Evolutionary conservation across 2,113 vertebrate genomes (phyloP).

Genomic region (Corapipo altera): DNA sequence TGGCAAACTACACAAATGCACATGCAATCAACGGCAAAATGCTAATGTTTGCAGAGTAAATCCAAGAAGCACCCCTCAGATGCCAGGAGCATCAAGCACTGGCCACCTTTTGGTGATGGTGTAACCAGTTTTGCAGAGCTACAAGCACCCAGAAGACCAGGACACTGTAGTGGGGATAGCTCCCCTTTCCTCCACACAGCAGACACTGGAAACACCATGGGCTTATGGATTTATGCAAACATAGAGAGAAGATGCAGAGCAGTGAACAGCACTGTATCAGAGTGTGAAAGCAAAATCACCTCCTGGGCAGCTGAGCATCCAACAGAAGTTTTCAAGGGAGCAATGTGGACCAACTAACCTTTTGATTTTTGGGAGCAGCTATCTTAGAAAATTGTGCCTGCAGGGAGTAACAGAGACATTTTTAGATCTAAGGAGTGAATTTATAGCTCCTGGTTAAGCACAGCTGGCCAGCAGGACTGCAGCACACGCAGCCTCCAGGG

Average conservation of each 20-base stretch:
- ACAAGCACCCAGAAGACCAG: neutral
- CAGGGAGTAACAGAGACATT: neutral
- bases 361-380: neutral
- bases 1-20: fast-evolving
- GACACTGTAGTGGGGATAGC: neutral
- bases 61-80: fast-evolving
- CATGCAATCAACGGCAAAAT: fast-evolving
- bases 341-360: neutral
- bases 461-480: neutral
- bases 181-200: neutral
- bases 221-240: neutral
- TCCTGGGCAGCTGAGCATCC: neutral
- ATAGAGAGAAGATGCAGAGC: neutral
- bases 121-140: neutral
- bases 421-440: neutral
- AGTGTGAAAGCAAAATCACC: neutral
- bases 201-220: fast-evolving
- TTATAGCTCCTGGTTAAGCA: neutral
- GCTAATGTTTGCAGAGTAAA: neutral
- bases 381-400: neutral
- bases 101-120: neutral
- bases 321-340: neutral
- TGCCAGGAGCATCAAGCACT: neutral
- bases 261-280: fast-evolving
- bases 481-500: fast-evolving